Evolutionary conservation across 2,888 invertebrate genomes (phyloP).

Genomic region (Zhuqinia jingwanae): DNA sequence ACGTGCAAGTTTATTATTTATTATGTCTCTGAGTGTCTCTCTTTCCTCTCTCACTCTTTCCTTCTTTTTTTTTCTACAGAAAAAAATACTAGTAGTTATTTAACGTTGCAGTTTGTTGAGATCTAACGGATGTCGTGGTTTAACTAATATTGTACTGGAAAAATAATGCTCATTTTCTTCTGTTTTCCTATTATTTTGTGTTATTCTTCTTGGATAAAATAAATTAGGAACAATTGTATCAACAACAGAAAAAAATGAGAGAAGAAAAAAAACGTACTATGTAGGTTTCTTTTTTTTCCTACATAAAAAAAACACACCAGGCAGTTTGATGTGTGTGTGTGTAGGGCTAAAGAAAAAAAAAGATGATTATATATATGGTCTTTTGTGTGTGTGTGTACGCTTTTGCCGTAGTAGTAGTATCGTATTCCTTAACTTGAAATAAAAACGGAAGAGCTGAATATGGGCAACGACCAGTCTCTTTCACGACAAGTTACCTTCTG

Average conservation of each 20-base stretch:
- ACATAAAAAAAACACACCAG: constrained; percentile 15
- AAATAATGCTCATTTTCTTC: background rate
- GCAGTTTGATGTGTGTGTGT: constrained; percentile 1
- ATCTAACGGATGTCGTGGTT: constrained; percentile 55
- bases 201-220: constrained; percentile 44
- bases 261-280: constrained; percentile 14
- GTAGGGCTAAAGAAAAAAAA: background rate
- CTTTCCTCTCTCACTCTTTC: no score
- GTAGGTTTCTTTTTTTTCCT: constrained; percentile 12
- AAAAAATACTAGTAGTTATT: background rate
- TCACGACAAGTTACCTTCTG: constrained; percentile 72
- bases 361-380: constrained; percentile 6
- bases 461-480: constrained; percentile 70
- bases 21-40: no score
- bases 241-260: constrained; percentile 1
- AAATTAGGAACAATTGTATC: constrained; percentile 61
- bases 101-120: constrained; percentile 15
- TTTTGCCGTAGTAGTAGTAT: background rate
- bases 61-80: background rate
- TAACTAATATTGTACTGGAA: background rate
- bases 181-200: constrained; percentile 2
- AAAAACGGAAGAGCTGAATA: constrained; percentile 59
- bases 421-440: constrained; percentile 7
- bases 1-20: constrained; percentile 4
- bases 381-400: constrained; percentile 25